phyloP scores from a whole-genome alignment of 2,113 vertebrate genomes.

The Clarias batrachus region DNA sequence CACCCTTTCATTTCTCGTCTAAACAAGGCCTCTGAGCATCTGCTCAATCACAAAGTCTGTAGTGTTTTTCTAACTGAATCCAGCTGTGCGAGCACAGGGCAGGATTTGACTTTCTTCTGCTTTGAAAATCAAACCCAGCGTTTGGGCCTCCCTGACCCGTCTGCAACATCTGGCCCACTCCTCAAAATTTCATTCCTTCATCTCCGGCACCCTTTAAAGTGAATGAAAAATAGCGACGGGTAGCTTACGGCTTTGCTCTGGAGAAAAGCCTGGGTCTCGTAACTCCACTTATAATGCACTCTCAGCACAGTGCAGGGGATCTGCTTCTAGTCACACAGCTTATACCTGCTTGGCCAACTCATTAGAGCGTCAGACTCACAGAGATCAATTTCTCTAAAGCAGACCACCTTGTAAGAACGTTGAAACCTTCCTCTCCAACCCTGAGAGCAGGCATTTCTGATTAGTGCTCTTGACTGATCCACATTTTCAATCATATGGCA shows the following conservation, averaged over 20 bases:
- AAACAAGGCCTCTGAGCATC: slow-evolving; percentile 35
- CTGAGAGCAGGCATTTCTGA: neutral
- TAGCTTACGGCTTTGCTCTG: slow-evolving; percentile 14
- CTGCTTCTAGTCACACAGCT: slow-evolving; percentile 18
- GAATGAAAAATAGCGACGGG: slow-evolving; percentile 55
- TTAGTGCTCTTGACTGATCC: neutral
- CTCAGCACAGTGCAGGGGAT: neutral
- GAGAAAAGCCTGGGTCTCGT: neutral
- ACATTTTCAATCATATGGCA: slow-evolving; percentile 16
- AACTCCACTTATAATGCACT: slow-evolving; percentile 5
- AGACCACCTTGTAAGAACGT: slow-evolving; percentile 18
- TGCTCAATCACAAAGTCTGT: slow-evolving; percentile 65
- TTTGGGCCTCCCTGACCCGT: slow-evolving; percentile 51
- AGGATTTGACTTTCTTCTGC: slow-evolving; percentile 50
- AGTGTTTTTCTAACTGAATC: slow-evolving; percentile 65
- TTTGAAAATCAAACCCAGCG: slow-evolving; percentile 62
- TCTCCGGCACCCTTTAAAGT: slow-evolving; percentile 62
- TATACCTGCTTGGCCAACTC: slow-evolving; percentile 1
- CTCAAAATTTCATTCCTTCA: slow-evolving; percentile 59
- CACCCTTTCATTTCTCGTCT: slow-evolving; percentile 43
- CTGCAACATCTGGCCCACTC: slow-evolving; percentile 70
- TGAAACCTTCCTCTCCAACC: slow-evolving; percentile 14
- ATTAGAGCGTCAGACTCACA: slow-evolving; percentile 18
- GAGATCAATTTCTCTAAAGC: slow-evolving; percentile 16
- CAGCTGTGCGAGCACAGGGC: slow-evolving; percentile 60